Evolutionary conservation across 2,888 invertebrate genomes (phyloP).

Genomic region (Drosophila prolongata): DNA sequence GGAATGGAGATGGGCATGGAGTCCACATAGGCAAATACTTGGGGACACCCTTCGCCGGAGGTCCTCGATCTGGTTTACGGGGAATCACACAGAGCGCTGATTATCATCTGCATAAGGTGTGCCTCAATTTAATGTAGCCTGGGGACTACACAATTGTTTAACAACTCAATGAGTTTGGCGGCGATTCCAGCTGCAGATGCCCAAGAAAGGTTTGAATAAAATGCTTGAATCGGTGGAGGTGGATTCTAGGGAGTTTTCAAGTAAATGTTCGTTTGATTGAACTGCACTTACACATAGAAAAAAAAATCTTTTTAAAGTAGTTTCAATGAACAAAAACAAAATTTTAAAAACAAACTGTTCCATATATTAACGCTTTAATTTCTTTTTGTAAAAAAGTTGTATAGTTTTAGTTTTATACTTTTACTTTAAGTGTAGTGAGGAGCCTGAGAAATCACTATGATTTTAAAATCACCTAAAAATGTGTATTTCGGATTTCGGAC

Average conservation of each 20-base stretch:
- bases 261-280: not conserved
- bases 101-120: conserved; percentile 76
- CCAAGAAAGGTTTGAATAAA: conserved; percentile 14
- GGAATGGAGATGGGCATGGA: not conserved
- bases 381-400: too few species aligned
- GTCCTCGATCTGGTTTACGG: conserved; percentile 39
- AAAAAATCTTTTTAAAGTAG: too few species aligned
- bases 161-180: conserved; percentile 46
- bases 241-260: not conserved
- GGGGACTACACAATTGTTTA: conserved; percentile 45
- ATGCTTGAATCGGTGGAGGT: conserved; percentile 9
- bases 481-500: too few species aligned
- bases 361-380: too few species aligned
- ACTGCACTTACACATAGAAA: too few species aligned
- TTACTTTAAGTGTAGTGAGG: too few species aligned
- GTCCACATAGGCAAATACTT: conserved; percentile 64
- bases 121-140: conserved; percentile 58
- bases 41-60: conserved; percentile 54
- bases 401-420: too few species aligned
- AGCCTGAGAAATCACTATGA: too few species aligned
- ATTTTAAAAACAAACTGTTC: too few species aligned
- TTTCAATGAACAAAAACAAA: too few species aligned
- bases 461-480: too few species aligned
- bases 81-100: conserved; percentile 46
- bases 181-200: conserved; percentile 8